Percentiles rank a stretch among this genome's conserved stretches.
These are phyloP conservation scores for Strix aluco DNA, from an alignment of 2,113 vertebrate species.

Conservation along the genomic window DNA sequence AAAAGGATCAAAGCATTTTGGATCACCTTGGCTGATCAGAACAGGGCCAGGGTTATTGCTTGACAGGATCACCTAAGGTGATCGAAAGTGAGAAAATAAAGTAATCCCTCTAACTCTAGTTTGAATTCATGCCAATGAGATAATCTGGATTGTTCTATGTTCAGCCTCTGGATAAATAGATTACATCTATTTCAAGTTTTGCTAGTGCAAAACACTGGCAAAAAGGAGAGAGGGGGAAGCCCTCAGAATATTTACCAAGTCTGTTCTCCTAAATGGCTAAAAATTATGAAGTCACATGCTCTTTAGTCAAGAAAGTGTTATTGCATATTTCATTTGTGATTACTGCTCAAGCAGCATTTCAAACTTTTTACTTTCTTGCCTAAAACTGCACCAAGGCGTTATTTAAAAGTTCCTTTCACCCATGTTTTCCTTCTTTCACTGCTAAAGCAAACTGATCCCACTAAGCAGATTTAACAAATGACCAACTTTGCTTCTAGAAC, in stretches of 20 bases:
- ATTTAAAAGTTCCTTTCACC: neutral
- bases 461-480: neutral
- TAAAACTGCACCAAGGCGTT: neutral
- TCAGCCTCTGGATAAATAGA: conserved; percentile 15
- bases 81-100: neutral
- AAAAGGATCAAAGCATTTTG: neutral
- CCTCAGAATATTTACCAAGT: neutral
- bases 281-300: neutral
- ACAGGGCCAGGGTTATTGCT: neutral
- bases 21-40: neutral
- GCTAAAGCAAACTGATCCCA: neutral
- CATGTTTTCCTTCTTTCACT: neutral
- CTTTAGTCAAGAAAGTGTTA: neutral
- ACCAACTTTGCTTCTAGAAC: neutral
- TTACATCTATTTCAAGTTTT: neutral
- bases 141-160: neutral
- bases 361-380: neutral
- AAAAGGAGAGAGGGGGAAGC: neutral
- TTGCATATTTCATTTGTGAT: neutral
- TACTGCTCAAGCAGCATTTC: neutral
- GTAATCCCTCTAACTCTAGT: neutral
- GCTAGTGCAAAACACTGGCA: neutral
- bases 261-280: neutral
- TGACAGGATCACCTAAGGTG: neutral
- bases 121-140: neutral